These are phyloP conservation scores for Campodea augens DNA, from an alignment of 1,140 invertebrate species.

Conservation along the genomic window DNA sequence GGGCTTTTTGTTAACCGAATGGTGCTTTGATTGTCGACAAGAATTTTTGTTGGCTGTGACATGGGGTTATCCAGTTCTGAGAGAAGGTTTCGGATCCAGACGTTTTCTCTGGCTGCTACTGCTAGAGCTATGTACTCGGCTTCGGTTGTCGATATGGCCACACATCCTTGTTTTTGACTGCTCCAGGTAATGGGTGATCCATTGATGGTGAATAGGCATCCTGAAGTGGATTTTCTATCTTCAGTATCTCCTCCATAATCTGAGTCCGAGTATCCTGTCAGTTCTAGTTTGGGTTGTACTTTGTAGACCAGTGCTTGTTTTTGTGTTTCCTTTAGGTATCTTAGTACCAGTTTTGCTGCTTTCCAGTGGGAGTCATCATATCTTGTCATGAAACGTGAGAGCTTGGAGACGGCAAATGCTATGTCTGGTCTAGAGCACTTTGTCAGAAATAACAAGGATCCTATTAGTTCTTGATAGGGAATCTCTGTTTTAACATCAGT, in stretches of 20 bases:
- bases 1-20: conserved; percentile 1
- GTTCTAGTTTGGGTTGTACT: no score
- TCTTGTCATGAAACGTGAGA: conserved; percentile 10
- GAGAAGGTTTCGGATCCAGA: conserved; percentile 7
- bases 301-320: conserved; percentile 8
- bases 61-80: not conserved
- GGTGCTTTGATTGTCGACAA: not conserved
- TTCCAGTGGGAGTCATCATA: conserved; percentile 13
- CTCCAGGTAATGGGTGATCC: conserved; percentile 1
- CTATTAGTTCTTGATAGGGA: no score
- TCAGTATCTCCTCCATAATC: conserved; percentile 9
- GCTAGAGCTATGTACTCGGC: conserved; percentile 8
- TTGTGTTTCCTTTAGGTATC: conserved; percentile 15
- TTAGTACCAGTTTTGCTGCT: conserved; percentile 13
- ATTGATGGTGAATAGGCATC: no score
- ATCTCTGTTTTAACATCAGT: no score
- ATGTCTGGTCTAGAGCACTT: no score
- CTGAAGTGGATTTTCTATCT: conserved; percentile 9
- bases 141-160: conserved; percentile 10
- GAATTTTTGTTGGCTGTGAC: not conserved
- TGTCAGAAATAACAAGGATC: no score
- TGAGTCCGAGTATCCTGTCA: conserved; percentile 5
- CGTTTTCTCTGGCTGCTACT: conserved; percentile 5
- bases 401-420: no score
- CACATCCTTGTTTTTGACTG: conserved; percentile 3